Base-by-base conservation (phyloP, 2,113 vertebrate genomes). In the Polyodon spathula region DNA sequence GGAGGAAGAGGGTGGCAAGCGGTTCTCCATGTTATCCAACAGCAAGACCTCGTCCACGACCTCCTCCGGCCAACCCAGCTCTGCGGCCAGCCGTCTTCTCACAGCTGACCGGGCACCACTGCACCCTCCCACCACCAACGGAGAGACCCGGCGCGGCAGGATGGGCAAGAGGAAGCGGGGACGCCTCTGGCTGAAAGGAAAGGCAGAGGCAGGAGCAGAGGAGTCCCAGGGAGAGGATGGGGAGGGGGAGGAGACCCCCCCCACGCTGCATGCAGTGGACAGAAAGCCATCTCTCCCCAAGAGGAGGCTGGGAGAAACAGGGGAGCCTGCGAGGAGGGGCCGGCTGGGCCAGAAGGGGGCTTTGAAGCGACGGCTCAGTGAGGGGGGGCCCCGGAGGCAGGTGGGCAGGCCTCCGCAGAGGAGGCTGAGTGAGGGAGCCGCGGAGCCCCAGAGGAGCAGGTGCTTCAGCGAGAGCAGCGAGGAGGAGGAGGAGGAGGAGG, bases 391-490 rank as follows among this genome's bases (percentile, higher is more conserved):
- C 83, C 1, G 8, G 53, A 37, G 85, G 43, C 43, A 44, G 43
- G 7, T 44, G 12, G 7, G 12, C 7, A 44, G 12, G 43, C 7
- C 43, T 44, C 43, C 43, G 12, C 43, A 86, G 51, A 81, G 81
- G 17, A 62, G 85, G 37, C 64, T 80, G n/a, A 60, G 51, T 1
- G 85, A 85, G 5, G 81, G 68, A 1, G 52, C 70, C 0, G 79
- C 61, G 7, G 86, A 82, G 7, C 70, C 62, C 38, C 6, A 69
- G n/a, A 71, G 68, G 53, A 77, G 78, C 51, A 84, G 86, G 68
- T 81, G 86, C 66, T 93, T 91, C 17, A 97, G 90, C 66, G 93
- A 96, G 69, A 99, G 92, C 46, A 98, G 95, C 1, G 95, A 97
- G 8, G 95, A 97, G 0, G 86, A 90, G 1, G 88, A 89, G 1